phyloP scores from a whole-genome alignment of 1,140 invertebrate species.

The Drosophila azteca region DNA sequence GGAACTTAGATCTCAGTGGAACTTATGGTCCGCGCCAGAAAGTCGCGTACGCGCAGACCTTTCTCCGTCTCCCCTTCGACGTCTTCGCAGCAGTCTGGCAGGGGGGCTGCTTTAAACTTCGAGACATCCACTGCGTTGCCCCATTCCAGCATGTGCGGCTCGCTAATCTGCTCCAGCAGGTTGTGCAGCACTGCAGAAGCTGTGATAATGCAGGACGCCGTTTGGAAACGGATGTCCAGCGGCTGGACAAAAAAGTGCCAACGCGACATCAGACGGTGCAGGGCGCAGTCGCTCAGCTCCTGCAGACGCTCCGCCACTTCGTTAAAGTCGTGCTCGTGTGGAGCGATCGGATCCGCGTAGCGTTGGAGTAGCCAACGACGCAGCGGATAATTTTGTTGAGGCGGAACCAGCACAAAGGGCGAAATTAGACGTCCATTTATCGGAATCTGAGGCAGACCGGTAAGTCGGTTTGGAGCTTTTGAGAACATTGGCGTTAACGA shows the following conservation, averaged over 20 bases:
- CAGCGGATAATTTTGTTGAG: constrained; percentile 59
- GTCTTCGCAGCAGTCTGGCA: constrained; percentile 1
- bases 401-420: constrained; percentile 65
- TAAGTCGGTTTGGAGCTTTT: constrained; percentile 37
- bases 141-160: constrained; percentile 68
- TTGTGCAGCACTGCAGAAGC: constrained; percentile 73
- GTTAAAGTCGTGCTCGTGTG: constrained; percentile 75
- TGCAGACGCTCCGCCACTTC: constrained; percentile 69
- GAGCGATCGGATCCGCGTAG: constrained; percentile 48
- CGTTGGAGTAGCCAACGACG: constrained; percentile 70
- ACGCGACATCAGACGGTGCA: constrained; percentile 69
- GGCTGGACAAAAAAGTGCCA: constrained; percentile 71
- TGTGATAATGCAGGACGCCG: constrained; percentile 65
- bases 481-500: constrained; percentile 51
- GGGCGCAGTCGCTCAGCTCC: constrained; percentile 62
- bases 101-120: constrained; percentile 32
- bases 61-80: not conserved
- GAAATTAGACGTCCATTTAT: constrained; percentile 52
- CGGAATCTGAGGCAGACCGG: constrained; percentile 31
- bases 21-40: constrained; percentile 68
- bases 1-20: constrained; percentile 64
- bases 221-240: constrained; percentile 66
- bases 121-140: constrained; percentile 54
- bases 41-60: constrained; percentile 48
- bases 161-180: constrained; percentile 63